phyloP scores from a whole-genome alignment of 2,797 vertebrate species.

The Ara ararauna region DNA sequence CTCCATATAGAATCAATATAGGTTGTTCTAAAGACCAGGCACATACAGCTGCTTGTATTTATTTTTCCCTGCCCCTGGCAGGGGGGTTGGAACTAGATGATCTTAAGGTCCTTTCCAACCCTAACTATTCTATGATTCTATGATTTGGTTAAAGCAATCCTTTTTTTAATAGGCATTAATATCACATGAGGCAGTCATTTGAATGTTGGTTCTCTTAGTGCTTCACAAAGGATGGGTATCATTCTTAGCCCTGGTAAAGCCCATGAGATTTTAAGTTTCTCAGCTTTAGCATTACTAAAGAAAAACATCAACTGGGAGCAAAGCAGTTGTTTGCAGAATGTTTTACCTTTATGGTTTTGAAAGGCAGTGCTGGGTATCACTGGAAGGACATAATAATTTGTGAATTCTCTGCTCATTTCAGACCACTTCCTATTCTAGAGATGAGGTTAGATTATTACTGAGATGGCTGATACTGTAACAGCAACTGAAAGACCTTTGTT shows the following conservation, averaged over 20 bases:
- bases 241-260: background rate
- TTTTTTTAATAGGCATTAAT: background rate
- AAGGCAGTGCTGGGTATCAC: background rate
- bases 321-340: background rate
- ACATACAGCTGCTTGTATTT: fast-evolving
- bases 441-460: background rate
- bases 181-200: fast-evolving
- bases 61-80: background rate
- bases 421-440: background rate
- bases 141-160: fast-evolving
- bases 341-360: background rate
- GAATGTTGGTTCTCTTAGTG: background rate
- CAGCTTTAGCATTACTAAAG: fast-evolving
- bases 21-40: background rate
- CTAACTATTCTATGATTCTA: no score
- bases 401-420: background rate
- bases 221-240: background rate
- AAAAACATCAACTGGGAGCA: background rate
- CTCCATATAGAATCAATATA: fast-evolving
- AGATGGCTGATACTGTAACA: background rate
- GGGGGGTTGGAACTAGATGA: no score
- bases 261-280: background rate
- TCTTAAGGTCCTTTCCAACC: no score
- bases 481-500: background rate
- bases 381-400: background rate